Percentiles rank a stretch among this genome's conserved stretches.
These are phyloP conservation scores for Mythimna albipuncta DNA, from an alignment of 2,888 invertebrate genomes.

Conservation along the genomic window DNA sequence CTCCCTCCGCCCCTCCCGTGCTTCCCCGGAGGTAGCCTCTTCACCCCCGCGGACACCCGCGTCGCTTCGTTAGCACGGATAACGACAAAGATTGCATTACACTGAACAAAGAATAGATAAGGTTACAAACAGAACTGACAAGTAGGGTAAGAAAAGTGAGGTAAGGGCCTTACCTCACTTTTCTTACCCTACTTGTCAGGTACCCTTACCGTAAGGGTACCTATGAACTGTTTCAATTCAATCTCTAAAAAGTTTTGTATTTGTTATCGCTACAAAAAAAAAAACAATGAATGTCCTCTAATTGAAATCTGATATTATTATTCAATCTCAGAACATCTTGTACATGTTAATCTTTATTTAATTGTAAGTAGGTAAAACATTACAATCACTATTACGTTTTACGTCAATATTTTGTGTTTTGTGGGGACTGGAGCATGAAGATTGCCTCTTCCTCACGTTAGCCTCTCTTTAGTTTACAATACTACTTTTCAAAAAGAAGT, in stretches of 20 bases:
- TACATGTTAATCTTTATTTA: not conserved
- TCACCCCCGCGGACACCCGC: conserved; percentile 55
- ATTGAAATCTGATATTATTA: not conserved
- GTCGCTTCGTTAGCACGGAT: conserved; percentile 79
- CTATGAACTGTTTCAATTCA: not conserved
- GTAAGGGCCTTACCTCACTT: too few species aligned
- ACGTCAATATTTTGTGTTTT: too few species aligned
- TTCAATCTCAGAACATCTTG: not conserved
- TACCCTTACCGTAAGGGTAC: too few species aligned
- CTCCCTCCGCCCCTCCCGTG: not conserved
- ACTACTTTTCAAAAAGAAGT: too few species aligned
- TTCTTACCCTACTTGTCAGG: too few species aligned
- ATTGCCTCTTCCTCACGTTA: too few species aligned
- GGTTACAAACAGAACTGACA: conserved; percentile 31
- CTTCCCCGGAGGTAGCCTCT: conserved; percentile 54
- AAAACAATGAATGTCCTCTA: not conserved
- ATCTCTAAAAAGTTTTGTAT: too few species aligned
- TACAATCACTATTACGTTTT: too few species aligned
- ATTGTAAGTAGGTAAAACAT: too few species aligned
- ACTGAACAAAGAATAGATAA: conserved; percentile 65
- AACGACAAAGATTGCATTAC: conserved; percentile 81
- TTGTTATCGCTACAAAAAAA: not conserved
- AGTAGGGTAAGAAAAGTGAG: too few species aligned
- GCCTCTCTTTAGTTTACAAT: too few species aligned
- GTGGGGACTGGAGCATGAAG: too few species aligned